These are phyloP conservation scores for Rhagium mordax DNA, from an alignment of 2,888 invertebrate genomes.

Conservation along the genomic window DNA sequence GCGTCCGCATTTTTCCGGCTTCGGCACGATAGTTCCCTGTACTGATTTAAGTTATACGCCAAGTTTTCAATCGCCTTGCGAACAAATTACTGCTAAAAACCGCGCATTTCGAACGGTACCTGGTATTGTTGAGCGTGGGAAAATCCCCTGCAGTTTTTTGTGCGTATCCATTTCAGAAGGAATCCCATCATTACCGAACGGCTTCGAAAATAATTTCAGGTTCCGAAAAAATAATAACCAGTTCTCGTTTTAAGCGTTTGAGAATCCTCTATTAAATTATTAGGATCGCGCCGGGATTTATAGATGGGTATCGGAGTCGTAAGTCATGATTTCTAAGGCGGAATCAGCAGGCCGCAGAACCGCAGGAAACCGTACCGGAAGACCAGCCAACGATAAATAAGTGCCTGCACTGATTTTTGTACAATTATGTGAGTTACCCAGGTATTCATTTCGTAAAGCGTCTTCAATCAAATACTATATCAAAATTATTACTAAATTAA, in stretches of 20 bases:
- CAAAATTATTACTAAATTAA: too few species aligned
- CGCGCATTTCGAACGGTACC: constrained; percentile 53
- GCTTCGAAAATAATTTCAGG: constrained; percentile 1
- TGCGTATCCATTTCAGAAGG: constrained; percentile 12
- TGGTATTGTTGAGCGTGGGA: constrained; percentile 56
- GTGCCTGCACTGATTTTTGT: constrained; percentile 29
- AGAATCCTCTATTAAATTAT: background rate
- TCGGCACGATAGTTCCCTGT: too few species aligned
- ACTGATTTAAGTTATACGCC: too few species aligned
- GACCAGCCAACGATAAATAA: constrained; percentile 45
- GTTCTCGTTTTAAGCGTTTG: constrained; percentile 12
- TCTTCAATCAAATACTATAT: too few species aligned
- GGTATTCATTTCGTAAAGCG: too few species aligned
- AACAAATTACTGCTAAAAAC: constrained; percentile 44
- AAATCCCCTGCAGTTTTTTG: constrained; percentile 48
- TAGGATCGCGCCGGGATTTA: background rate
- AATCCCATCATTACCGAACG: constrained; percentile 12
- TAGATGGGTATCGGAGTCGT: background rate
- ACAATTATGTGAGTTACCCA: constrained; percentile 17
- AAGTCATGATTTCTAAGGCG: constrained; percentile 2
- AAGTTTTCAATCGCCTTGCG: too few species aligned
- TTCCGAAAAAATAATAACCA: constrained; percentile 9
- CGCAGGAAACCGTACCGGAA: constrained; percentile 46
- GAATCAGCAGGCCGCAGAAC: constrained; percentile 25
- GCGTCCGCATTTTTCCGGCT: constrained; percentile 8